These are phyloP conservation scores for Trissoscelio sp. DNA, from an alignment of 2,888 invertebrate species.

Conservation along the genomic window DNA sequence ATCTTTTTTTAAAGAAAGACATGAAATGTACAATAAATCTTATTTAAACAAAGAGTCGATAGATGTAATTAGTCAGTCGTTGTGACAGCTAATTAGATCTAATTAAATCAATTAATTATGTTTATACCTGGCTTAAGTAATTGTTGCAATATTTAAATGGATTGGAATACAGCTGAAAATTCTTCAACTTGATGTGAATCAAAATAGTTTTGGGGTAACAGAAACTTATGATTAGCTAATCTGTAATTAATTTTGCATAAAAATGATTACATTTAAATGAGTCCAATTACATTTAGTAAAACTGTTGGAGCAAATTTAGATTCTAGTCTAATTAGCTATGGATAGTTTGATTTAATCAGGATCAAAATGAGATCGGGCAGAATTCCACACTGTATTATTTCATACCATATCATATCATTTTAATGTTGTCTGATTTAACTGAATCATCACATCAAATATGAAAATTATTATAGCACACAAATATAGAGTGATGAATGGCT, in stretches of 20 bases:
- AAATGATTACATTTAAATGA: conserved; percentile 16
- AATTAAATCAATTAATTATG: conserved; percentile 14
- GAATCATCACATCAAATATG: conserved; percentile 41
- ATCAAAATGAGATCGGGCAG: conserved; percentile 29
- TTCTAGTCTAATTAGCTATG: conserved; percentile 43
- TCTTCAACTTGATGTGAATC: background rate
- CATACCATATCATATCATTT: conserved; percentile 46
- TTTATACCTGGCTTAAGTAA: conserved; percentile 1
- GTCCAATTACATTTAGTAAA: conserved; percentile 28
- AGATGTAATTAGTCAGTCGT: background rate
- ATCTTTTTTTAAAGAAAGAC: too few species aligned
- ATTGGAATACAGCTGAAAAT: background rate
- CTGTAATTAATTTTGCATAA: conserved; percentile 28
- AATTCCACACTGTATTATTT: conserved; percentile 42
- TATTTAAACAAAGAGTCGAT: background rate
- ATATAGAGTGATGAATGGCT: conserved; percentile 13
- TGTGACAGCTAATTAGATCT: conserved; percentile 1
- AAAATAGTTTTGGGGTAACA: background rate
- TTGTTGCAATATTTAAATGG: background rate
- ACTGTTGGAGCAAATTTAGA: conserved; percentile 39
- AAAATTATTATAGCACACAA: conserved; percentile 35
- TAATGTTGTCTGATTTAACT: conserved; percentile 38
- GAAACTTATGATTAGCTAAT: conserved; percentile 15
- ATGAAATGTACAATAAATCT: too few species aligned
- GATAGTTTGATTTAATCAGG: conserved; percentile 48